Conservation (phyloP, 2,888 invertebrate species). For the Dysmachus trigonus region DNA sequence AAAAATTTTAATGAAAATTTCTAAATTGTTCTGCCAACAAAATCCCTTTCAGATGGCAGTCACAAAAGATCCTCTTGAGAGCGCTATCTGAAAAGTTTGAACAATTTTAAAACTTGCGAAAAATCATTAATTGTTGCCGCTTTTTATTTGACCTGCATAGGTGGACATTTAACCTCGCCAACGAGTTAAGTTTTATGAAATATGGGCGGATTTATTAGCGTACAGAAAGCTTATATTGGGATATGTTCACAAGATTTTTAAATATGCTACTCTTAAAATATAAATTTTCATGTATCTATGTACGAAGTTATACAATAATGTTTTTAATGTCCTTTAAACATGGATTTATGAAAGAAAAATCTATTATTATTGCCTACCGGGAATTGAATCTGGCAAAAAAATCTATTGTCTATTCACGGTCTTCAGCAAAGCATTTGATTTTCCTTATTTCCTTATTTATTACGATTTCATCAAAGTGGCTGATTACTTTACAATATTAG, state of each 20-base stretch:
- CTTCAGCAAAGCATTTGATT: no score
- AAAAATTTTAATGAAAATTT: not conserved
- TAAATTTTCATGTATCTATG: no score
- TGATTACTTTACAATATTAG: no score
- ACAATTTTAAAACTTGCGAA: not conserved
- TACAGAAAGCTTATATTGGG: not conserved
- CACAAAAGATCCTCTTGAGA: not conserved
- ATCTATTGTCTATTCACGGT: no score
- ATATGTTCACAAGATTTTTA: not conserved
- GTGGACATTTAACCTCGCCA: not conserved
- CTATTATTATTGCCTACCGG: no score
- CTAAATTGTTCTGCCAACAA: not conserved
- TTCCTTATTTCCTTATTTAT: no score
- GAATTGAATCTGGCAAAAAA: no score
- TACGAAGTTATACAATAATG: no score
- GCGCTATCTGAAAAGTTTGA: not conserved
- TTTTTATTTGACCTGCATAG: not conserved
- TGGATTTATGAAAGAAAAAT: no score
- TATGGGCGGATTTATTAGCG: not conserved
- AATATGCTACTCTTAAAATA: not conserved
- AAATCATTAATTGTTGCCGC: not conserved
- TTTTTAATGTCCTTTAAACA: no score
- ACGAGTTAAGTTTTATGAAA: not conserved
- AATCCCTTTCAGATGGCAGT: not conserved
- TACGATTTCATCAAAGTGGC: no score